phyloP scores from a whole-genome alignment of 1,140 invertebrate species.

The Anastrepha ludens region DNA sequence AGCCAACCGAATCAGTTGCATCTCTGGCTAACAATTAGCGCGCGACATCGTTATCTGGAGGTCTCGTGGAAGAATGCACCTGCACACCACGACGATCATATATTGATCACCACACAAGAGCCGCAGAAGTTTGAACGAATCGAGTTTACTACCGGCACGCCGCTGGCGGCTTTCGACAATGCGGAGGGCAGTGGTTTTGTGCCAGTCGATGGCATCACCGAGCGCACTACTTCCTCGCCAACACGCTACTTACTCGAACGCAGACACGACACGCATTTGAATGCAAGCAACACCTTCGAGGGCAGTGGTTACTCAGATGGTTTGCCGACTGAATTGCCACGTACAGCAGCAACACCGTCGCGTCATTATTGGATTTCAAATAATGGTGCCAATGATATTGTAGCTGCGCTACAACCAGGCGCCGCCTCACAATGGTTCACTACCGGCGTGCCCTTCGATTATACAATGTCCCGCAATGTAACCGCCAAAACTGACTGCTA shows the following conservation, averaged over 20 bases:
- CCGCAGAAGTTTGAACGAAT: conserved; percentile 63
- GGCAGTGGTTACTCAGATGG: neutral
- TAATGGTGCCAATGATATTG: conserved; percentile 62
- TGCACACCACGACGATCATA: conserved; percentile 60
- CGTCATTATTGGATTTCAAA: conserved; percentile 66
- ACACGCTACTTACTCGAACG: neutral
- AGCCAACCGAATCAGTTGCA: conserved; percentile 56
- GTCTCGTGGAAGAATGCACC: conserved; percentile 71
- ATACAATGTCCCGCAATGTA: conserved; percentile 63
- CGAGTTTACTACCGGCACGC: conserved; percentile 59
- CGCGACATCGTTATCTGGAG: conserved; percentile 68
- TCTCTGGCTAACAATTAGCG: conserved; percentile 71
- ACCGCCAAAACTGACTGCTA: conserved; percentile 64
- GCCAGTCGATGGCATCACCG: conserved; percentile 6
- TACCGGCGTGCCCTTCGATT: conserved; percentile 70
- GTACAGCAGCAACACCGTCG: neutral
- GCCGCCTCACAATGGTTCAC: conserved; percentile 66
- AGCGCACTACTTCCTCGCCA: neutral
- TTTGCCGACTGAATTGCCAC: neutral
- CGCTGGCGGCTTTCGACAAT: conserved; percentile 61
- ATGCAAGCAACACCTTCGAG: conserved; percentile 3
- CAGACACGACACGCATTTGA: neutral
- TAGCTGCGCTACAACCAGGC: conserved; percentile 65
- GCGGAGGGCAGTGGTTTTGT: conserved; percentile 62
- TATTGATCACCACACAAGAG: conserved; percentile 65